phyloP scores from a whole-genome alignment of 2,113 vertebrate genomes.

The Charina bottae region DNA sequence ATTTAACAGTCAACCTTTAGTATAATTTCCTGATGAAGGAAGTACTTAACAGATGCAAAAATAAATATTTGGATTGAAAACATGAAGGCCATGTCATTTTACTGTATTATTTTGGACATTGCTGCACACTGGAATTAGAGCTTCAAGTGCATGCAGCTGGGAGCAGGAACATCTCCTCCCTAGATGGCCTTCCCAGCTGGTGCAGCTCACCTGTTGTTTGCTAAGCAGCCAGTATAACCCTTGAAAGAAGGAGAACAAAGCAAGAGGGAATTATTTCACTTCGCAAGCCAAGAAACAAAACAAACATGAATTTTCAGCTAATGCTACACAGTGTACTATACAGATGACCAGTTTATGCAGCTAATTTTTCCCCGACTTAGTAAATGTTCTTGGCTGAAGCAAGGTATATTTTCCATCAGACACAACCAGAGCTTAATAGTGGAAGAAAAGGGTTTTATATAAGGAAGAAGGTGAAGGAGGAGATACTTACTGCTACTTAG shows the following conservation, averaged over 20 bases:
- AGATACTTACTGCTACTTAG: neutral
- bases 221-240: conserved; percentile 40
- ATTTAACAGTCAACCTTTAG: neutral
- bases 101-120: conserved; percentile 10
- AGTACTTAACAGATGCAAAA: neutral
- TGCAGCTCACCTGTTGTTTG: conserved; percentile 51
- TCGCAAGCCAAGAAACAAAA: neutral
- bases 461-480: neutral
- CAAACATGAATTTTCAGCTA: conserved; percentile 34
- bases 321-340: neutral
- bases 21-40: neutral
- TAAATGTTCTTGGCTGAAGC: neutral
- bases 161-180: conserved; percentile 53
- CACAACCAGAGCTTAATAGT: neutral
- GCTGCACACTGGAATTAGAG: conserved; percentile 40
- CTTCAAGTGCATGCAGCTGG: conserved; percentile 37
- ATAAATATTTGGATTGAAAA: neutral
- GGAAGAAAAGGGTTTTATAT: neutral
- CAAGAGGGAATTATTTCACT: neutral
- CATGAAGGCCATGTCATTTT: neutral
- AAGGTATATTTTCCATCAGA: neutral
- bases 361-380: neutral
- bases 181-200: conserved; percentile 46
- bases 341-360: neutral
- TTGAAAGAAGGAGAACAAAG: conserved; percentile 28